These are phyloP conservation scores for Mayetiola destructor DNA, from an alignment of 2,888 invertebrate genomes.

Conservation along the genomic window DNA sequence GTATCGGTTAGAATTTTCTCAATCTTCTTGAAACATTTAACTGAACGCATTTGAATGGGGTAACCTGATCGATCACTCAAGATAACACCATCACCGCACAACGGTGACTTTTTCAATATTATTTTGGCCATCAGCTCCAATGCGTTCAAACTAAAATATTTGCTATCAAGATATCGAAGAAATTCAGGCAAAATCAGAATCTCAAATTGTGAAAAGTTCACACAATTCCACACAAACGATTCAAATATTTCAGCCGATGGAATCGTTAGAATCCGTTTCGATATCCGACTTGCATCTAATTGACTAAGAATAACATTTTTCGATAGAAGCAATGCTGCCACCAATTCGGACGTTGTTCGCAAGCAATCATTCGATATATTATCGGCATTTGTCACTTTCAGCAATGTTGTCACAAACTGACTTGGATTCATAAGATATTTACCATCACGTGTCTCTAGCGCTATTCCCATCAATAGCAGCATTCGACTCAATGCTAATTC, in stretches of 20 bases:
- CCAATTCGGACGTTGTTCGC: conserved; percentile 36
- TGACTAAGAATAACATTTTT: conserved; percentile 51
- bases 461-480: conserved; percentile 44
- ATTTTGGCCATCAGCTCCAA: conserved; percentile 50
- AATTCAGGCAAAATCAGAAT: conserved; percentile 54
- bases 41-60: conserved; percentile 41
- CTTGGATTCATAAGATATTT: conserved; percentile 45
- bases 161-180: conserved; percentile 42
- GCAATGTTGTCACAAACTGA: conserved; percentile 43
- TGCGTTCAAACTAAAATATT: conserved; percentile 22
- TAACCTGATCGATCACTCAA: conserved; percentile 51
- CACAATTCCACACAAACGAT: conserved; percentile 50
- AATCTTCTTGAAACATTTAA: conserved; percentile 24
- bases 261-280: conserved; percentile 46
- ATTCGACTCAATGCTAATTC: conserved; percentile 32
- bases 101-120: conserved; percentile 49
- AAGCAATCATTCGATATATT: neutral
- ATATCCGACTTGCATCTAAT: conserved; percentile 54
- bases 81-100: conserved; percentile 43
- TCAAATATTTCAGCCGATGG: conserved; percentile 43
- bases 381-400: conserved; percentile 20
- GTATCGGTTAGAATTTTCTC: conserved; percentile 34
- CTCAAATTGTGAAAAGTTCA: conserved; percentile 54
- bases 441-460: conserved; percentile 49
- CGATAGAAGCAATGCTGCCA: conserved; percentile 44